Evolutionary conservation across 35 echinoderm and acorn worm species (phyloP), one percentile per base, ranked within the genome.

Genomic region (Eucidaris tribuloides): DNA sequence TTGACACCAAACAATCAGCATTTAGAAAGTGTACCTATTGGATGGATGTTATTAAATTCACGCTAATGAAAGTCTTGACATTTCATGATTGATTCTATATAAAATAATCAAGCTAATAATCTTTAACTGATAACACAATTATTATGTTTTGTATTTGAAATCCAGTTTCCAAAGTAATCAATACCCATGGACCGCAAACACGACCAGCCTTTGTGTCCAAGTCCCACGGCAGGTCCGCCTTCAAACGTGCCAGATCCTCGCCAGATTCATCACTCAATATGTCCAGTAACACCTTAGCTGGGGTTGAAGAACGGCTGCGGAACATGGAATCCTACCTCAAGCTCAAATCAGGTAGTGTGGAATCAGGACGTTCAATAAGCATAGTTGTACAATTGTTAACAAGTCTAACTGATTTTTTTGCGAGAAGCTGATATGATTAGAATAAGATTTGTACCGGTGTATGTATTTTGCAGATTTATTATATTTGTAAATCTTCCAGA

Each of bases 311-410:
- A 45, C 82, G 93, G 45, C 45, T 96, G 33, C 65, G 77, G n/a
- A 96, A 87, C 83, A 96, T 96, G 93, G 93, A 96, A 39, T 91
- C 88, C 13, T 83, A 84, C 57, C 79, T 96, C 42, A 87, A 87
- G 57, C 4, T 96, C 0, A 78, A 78, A 66, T 41, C 42, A 66
- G 93, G 93, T 96, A 80, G 42, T 55, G 27, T 27, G 5, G 19
- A n/a, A 71, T 19, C 65, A 18, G 20, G 23, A 31, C 65, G 14
- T 2, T 18, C 23, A 28, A 22, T 31, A 22, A 71, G 65, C 31
- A 1, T 22, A 28, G 31, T 18, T 31, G 19, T 31, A 24, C 65
- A 55, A 14, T 13, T 55, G 50, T 55, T n/a, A n/a, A n/a, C n/a
- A n/a, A n/a, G 72, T n/a, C n/a, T n/a, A n/a, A n/a, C n/a, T n/a